Percentiles rank a stretch among this genome's conserved stretches.
phyloP scores from a whole-genome alignment of 2,797 vertebrate genomes.

The Eulemur mongoz region DNA sequence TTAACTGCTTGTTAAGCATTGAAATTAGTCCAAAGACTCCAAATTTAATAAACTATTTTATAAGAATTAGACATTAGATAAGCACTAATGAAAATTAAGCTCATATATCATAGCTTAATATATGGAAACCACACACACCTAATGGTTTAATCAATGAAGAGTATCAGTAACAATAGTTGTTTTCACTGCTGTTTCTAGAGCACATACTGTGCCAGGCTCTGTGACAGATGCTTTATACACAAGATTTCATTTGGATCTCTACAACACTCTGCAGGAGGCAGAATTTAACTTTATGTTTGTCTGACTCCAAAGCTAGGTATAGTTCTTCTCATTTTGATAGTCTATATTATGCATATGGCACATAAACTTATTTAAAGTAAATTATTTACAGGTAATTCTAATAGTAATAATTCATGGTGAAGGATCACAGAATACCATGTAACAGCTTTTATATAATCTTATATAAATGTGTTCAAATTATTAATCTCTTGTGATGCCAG shows the following conservation, averaged over 20 bases:
- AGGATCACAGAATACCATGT: not conserved
- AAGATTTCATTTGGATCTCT: not conserved
- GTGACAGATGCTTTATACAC: not conserved
- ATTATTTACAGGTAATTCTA: not conserved
- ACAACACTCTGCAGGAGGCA: not conserved
- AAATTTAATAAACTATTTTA: not conserved
- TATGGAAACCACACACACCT: not conserved
- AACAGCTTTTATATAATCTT: not conserved
- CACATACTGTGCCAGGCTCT: not conserved
- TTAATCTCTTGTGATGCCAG: not conserved
- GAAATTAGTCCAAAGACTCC: not conserved
- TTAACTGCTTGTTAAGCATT: constrained; percentile 69
- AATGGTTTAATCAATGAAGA: not conserved
- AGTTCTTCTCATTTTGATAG: not conserved
- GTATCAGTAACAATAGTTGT: not conserved
- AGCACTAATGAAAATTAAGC: not conserved
- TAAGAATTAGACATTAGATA: not conserved
- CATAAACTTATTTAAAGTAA: not conserved
- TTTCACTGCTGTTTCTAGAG: not conserved
- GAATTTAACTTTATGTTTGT: not conserved
- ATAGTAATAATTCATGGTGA: not conserved
- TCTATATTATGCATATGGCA: not conserved
- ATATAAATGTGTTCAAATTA: not conserved
- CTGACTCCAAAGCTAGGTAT: not conserved
- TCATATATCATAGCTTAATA: not conserved